Base-by-base conservation (phyloP, 2,797 vertebrate species). In the Distichodus sexfasciatus region DNA sequence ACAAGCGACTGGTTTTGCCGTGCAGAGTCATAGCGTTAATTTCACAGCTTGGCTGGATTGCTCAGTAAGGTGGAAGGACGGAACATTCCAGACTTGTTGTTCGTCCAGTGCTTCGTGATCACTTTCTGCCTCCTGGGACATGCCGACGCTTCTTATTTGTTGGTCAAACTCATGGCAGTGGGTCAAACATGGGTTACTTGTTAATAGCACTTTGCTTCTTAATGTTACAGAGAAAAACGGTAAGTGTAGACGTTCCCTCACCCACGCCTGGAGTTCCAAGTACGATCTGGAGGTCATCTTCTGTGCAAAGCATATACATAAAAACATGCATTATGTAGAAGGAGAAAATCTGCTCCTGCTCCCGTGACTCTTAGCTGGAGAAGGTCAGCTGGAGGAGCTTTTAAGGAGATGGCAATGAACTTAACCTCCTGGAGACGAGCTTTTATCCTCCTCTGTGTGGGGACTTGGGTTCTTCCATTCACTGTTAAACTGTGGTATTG, bases 271-370 rank as follows among this genome's bases (percentile, higher is more conserved):
- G 36, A 31, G 46, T 17, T 28, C 50, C n/a, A 33, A 19, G 36
- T 36, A 38, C 23, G 11, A 44, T 71, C 15, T 64, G 57, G 35
- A 57, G 69, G 50, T 15, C 35, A 43, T 46, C 50, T 53, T 46
- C 29, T 28, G 11, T 51, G n/a, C 48, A 23, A 28, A 35, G 7
- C 55, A 17, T 54, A 12, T 40, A 17, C 47, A 50, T 60, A 31
- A 71, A 63, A 63, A 47, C 38, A 63, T 57, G 23, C 50, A 71
- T 71, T 15, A 65, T 48, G 53, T 63, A 65, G 7, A 43, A 51
- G 14, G 21, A 26, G 36, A 55, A 64, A 57, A 64, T 51, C 23
- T 40, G 35, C 55, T 31, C 9, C 48, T 50, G 57, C 67, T 53
- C 35, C 57, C 19, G 19, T 12, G 24, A 21, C 8, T 40, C 48